These are phyloP conservation scores for Caerostris extrusa DNA, from an alignment of 1,140 invertebrate species.

Conservation along the genomic window DNA sequence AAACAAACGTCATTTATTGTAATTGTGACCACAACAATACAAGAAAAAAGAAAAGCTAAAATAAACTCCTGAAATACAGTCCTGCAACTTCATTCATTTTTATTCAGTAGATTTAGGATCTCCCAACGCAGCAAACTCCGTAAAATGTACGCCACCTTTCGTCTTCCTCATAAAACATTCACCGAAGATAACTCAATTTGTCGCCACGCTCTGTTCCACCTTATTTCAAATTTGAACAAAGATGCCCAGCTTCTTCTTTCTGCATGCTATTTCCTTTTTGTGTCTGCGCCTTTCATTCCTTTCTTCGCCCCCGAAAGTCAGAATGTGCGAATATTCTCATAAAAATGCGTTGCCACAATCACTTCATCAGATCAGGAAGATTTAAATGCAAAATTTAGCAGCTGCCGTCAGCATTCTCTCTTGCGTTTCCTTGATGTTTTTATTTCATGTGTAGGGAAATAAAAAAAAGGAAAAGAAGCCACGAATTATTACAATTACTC, in stretches of 20 bases:
- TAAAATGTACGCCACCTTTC: slow-evolving; percentile 11
- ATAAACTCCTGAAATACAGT: background rate
- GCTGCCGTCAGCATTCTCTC: background rate
- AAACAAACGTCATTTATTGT: background rate
- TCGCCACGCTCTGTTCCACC: background rate
- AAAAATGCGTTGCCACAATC: background rate
- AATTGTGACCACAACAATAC: background rate
- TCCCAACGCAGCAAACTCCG: background rate
- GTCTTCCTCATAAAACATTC: slow-evolving; percentile 51
- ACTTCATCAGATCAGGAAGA: slow-evolving; percentile 20
- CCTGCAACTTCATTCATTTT: slow-evolving; percentile 19
- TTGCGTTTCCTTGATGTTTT: background rate
- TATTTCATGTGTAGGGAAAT: background rate
- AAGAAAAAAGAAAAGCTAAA: background rate
- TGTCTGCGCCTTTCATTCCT: background rate
- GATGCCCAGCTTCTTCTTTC: background rate
- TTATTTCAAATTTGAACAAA: background rate
- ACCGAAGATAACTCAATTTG: slow-evolving; percentile 49
- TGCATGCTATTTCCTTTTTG: background rate
- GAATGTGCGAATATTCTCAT: slow-evolving; percentile 5
- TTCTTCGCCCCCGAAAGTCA: background rate
- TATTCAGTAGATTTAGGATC: slow-evolving; percentile 39
- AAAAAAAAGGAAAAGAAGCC: too few relatives aligned
- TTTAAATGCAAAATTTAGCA: slow-evolving; percentile 16
- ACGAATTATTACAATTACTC: too few relatives aligned